These are phyloP conservation scores for Micromesistius poutassou DNA, from an alignment of 2,797 vertebrate species.

Conservation along the genomic window DNA sequence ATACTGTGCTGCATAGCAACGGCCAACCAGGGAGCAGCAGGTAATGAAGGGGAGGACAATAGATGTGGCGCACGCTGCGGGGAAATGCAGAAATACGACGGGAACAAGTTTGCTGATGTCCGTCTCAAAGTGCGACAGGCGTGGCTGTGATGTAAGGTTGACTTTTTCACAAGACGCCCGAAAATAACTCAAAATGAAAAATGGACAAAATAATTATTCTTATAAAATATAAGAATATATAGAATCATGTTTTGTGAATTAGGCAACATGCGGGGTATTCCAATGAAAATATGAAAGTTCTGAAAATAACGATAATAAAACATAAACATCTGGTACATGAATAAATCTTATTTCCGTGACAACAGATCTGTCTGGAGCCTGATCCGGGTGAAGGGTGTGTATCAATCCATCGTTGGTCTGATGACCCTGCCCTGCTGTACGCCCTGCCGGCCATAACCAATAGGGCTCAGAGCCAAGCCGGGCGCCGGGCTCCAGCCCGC, in stretches of 20 bases:
- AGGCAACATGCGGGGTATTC: neutral
- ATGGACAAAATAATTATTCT: neutral
- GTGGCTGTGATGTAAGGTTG: neutral
- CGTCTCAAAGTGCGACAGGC: neutral
- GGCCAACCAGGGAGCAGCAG: conserved; percentile 48
- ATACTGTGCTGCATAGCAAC: conserved; percentile 56
- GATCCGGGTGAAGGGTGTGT: neutral
- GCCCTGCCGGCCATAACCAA: conserved; percentile 27
- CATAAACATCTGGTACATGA: neutral
- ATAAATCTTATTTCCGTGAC: neutral
- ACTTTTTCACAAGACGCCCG: neutral
- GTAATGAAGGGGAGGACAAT: conserved; percentile 8
- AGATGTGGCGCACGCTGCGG: neutral
- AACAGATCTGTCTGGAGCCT: neutral
- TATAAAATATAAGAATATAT: neutral
- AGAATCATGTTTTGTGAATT: neutral
- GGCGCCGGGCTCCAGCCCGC: conserved; percentile 39
- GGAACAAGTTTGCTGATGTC: neutral
- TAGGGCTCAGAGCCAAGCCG: conserved; percentile 41
- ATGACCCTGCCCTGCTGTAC: neutral
- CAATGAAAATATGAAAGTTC: neutral
- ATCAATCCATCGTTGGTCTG: conserved; percentile 22
- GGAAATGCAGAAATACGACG: neutral
- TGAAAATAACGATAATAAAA: neutral
- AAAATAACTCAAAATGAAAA: neutral